Evolutionary conservation across 2,113 vertebrate genomes (phyloP).

Genomic region (Ammospiza nelsoni): DNA sequence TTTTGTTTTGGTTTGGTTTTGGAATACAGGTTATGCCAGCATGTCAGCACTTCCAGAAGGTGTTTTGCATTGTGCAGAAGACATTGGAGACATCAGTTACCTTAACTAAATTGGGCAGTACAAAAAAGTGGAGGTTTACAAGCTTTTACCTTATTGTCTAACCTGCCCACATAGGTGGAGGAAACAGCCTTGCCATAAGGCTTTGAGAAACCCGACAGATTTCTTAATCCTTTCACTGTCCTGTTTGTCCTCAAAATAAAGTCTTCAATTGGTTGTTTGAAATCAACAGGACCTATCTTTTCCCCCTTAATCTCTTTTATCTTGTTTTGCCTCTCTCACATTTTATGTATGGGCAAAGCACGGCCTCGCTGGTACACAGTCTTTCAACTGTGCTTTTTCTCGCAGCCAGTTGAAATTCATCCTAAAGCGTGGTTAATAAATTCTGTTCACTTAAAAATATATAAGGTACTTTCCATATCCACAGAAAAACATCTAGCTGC

Average conservation of each 20-base stretch:
- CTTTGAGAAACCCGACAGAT: not conserved
- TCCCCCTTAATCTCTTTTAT: not conserved
- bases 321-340: not conserved
- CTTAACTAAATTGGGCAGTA: not conserved
- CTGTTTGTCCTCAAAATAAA: not conserved
- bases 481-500: not conserved
- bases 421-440: not conserved
- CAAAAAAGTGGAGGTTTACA: not conserved
- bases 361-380: accelerated
- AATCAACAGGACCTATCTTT: not conserved
- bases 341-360: not conserved
- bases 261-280: not conserved
- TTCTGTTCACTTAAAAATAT: not conserved
- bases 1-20: not conserved
- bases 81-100: not conserved
- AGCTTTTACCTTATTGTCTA: not conserved
- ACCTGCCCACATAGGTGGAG: not conserved
- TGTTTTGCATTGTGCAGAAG: not conserved
- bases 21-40: not conserved
- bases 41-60: not conserved
- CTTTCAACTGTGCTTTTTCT: not conserved
- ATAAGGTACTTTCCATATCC: not conserved
- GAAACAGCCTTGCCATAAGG: not conserved
- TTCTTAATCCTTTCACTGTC: not conserved
- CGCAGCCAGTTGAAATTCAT: not conserved